Conservation (phyloP, 2,888 invertebrate species). For the Pediacus dermestoides region DNA sequence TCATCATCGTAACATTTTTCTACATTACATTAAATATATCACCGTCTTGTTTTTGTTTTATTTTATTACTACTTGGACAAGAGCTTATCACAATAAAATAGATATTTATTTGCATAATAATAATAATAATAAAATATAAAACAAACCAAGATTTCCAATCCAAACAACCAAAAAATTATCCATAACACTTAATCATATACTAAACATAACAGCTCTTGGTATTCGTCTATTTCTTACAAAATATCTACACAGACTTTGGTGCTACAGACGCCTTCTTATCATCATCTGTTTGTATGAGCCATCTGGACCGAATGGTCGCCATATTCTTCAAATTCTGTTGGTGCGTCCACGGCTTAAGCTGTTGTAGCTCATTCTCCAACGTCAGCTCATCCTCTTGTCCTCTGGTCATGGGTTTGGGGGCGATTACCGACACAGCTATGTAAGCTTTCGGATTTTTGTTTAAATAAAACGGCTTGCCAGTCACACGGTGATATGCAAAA, state of each 20-base stretch:
- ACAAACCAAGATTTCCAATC: too few relatives aligned
- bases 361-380: constrained; percentile 45
- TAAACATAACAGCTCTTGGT: too few relatives aligned
- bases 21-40: too few relatives aligned
- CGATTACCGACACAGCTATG: constrained; percentile 49
- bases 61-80: too few relatives aligned
- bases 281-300: constrained; percentile 40
- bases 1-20: too few relatives aligned
- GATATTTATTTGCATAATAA: too few relatives aligned
- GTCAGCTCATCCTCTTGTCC: constrained; percentile 36
- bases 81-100: too few relatives aligned
- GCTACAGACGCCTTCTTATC: constrained; percentile 11
- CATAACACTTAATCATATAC: too few relatives aligned
- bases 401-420: constrained; percentile 39
- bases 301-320: constrained; percentile 41
- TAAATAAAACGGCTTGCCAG: constrained; percentile 42
- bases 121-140: too few relatives aligned
- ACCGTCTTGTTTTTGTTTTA: too few relatives aligned
- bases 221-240: too few relatives aligned
- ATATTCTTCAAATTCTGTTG: constrained; percentile 42
- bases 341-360: constrained; percentile 48
- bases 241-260: constrained; percentile 10
- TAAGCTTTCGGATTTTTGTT: constrained; percentile 48
- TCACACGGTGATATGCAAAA: constrained; percentile 49
- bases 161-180: too few relatives aligned